Base-by-base conservation (phyloP, 2,888 invertebrate genomes). In the Hypomecis atomaria region DNA sequence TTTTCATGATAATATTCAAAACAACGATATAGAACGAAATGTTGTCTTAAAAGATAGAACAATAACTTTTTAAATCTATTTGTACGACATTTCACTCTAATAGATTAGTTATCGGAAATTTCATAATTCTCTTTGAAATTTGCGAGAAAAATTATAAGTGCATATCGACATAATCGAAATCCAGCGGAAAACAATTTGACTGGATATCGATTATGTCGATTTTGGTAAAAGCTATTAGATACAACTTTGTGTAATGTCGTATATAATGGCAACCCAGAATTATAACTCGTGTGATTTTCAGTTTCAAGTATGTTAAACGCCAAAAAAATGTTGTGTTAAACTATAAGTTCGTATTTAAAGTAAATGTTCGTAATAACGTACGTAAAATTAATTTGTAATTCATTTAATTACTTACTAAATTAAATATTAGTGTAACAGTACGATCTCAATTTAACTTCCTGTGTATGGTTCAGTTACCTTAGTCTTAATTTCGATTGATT, bases 401-500 rank as follows among this genome's bases (percentile, higher is more conserved):
- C 58, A 59, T 58, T 59, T 40, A 34, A 36, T 47, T 65, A 63
- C 49, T 63, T 59, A 69, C 52, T 67, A 62, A 74, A n/a, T n/a
- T 78, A 76, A 40, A 38, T 23, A 74, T 79, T 77, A 70, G 71
- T 73, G 71, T 73, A 78, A 81, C 77, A 84, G 83, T 82, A 78
- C 82, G 92, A 92, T 92, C 92, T 92, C 92, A 92, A 78, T 74
- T 71, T 76, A 71, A 86, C 87, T 90, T 90, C 89, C 89, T 85
- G 79, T 85, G 82, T 81, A 83, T 84, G 78, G 63, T 89, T 89
- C 83, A 88, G 91, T 92, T 92, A 92, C 92, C 92, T 85, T 92
- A 90, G 89, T 85, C 73, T 86, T 90, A 90, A 86, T 89, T 90
- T 89, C 78, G 78, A 84, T 89, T 90, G 81, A 88, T 91, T 92